Percentiles rank a stretch among this genome's conserved stretches.
These are phyloP conservation scores for Rhagologus leucostigma DNA, from an alignment of 2,113 vertebrate species.

Conservation along the genomic window DNA sequence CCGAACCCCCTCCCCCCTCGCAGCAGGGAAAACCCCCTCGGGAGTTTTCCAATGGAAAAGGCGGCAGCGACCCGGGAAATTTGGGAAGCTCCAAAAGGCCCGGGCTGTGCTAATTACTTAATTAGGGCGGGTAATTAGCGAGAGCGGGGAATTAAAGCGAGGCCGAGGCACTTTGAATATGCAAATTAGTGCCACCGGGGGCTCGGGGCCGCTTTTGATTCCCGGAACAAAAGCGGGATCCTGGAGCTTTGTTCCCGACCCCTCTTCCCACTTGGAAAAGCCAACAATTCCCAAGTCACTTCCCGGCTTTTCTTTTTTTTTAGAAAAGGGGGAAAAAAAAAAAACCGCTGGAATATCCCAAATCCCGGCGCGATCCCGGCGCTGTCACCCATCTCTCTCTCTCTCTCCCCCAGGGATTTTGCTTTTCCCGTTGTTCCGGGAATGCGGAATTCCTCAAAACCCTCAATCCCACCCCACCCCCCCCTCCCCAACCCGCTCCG, in stretches of 20 bases:
- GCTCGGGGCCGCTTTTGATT: not conserved
- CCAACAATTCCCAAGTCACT: not conserved
- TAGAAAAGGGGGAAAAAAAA: too few species aligned
- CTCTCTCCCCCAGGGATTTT: too few species aligned
- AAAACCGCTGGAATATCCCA: too few species aligned
- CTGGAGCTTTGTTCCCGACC: not conserved
- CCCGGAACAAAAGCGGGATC: not conserved
- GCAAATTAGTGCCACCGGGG: conserved; percentile 12
- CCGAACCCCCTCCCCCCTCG: too few species aligned
- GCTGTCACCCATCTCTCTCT: too few species aligned
- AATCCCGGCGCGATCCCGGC: too few species aligned
- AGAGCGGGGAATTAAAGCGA: not conserved
- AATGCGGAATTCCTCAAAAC: too few species aligned
- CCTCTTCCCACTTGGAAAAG: not conserved
- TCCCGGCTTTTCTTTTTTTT: not conserved
- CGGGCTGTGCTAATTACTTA: conserved; percentile 32
- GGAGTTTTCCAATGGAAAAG: not conserved
- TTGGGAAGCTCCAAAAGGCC: not conserved
- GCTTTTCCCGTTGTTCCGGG: too few species aligned
- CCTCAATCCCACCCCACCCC: too few species aligned
- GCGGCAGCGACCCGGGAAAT: not conserved
- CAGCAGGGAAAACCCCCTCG: too few species aligned
- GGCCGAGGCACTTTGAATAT: conserved; percentile 8
- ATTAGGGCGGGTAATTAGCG: conserved; percentile 45
- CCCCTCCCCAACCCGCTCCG: too few species aligned